Evolutionary conservation across 2,888 invertebrate species (phyloP).

Genomic region (Mythimna vitellina): DNA sequence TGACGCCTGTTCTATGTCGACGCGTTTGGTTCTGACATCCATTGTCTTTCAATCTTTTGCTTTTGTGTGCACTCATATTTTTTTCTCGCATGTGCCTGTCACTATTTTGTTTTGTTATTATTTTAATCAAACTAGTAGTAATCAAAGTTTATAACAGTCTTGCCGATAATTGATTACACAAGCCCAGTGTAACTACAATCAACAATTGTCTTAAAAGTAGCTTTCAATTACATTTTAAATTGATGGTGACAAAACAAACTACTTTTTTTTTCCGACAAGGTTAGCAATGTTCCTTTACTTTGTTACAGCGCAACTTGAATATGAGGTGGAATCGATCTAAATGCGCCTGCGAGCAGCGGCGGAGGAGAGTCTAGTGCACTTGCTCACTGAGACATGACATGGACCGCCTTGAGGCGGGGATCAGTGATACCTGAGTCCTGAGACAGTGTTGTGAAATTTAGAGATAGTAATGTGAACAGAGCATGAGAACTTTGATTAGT

Average conservation of each 20-base stretch:
- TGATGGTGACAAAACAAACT: conserved; percentile 42
- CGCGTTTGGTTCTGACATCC: conserved; percentile 79
- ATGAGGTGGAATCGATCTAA: conserved; percentile 88
- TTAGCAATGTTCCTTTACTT: conserved; percentile 71
- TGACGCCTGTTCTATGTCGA: conserved; percentile 64
- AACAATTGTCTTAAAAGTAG: not conserved
- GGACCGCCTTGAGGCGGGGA: conserved; percentile 9
- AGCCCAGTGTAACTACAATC: conserved; percentile 26
- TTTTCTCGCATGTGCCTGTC: conserved; percentile 55
- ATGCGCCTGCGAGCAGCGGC: conserved; percentile 80
- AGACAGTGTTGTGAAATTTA: conserved; percentile 64
- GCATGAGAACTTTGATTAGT: conserved; percentile 36
- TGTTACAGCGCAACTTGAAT: conserved; percentile 86
- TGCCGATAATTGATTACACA: conserved; percentile 8
- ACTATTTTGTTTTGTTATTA: conserved; percentile 32
- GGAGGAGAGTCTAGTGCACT: conserved; percentile 61
- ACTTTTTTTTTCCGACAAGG: conserved; percentile 30
- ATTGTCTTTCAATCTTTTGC: conserved; percentile 81
- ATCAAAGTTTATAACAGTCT: not conserved
- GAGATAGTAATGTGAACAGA: conserved; percentile 50
- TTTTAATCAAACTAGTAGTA: conserved; percentile 5
- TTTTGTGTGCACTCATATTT: conserved; percentile 61
- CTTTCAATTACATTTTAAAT: conserved; percentile 13
- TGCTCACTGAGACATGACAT: conserved; percentile 26
- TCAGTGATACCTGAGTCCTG: conserved; percentile 40